Percentiles rank a stretch among this genome's conserved stretches.
phyloP scores from a whole-genome alignment of 2,797 vertebrate species.

The Onychomys torridus region DNA sequence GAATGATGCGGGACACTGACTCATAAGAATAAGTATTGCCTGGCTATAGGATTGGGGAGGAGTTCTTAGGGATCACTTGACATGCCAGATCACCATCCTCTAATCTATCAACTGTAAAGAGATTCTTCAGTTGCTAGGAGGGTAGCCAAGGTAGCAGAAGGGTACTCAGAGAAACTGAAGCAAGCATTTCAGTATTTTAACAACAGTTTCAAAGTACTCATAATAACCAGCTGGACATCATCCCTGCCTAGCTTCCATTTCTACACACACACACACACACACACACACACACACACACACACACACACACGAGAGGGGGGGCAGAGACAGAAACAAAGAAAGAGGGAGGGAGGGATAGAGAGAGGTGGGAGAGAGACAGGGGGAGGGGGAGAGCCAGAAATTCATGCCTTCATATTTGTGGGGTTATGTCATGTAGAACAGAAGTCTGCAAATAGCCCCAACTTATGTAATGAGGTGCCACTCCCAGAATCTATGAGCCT shows the following conservation, averaged over 20 bases:
- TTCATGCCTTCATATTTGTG: background rate
- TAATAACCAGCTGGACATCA: background rate
- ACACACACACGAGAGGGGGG: background rate
- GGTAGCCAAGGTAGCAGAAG: background rate
- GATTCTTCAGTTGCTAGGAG: background rate
- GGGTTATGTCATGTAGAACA: background rate
- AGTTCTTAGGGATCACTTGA: background rate
- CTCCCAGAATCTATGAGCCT: background rate
- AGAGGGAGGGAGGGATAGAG: rapidly evolving
- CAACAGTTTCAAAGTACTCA: background rate
- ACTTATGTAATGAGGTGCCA: background rate
- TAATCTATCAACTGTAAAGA: background rate
- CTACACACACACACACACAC: too few relatives aligned
- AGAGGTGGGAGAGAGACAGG: background rate
- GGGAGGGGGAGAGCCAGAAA: background rate
- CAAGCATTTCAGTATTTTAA: background rate
- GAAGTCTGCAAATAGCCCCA: background rate
- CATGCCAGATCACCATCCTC: background rate
- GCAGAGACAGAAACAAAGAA: background rate
- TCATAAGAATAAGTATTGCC: background rate
- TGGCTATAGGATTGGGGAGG: background rate
- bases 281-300: too few relatives aligned
- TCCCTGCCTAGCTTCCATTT: too few relatives aligned
- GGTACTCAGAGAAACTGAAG: background rate
- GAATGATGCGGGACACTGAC: background rate